Evolutionary conservation across 2,888 invertebrate genomes (phyloP), one percentile per base, ranked within the genome.

Genomic region (Melolontha melolontha): DNA sequence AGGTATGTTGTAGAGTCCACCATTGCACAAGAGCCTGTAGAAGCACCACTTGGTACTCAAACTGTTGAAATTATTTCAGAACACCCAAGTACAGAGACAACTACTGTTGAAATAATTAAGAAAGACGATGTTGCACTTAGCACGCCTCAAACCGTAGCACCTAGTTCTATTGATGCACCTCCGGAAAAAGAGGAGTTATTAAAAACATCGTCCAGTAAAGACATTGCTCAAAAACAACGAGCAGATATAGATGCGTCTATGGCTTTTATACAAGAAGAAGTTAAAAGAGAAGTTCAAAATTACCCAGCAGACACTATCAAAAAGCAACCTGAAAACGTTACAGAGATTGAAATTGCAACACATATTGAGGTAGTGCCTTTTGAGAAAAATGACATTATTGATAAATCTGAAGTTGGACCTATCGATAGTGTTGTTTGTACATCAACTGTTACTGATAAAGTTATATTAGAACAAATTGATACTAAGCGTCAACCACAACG

Each of bases 1-100:
- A 83, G 82, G 82, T 83, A 82, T 75, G 83, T 81, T 69, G 72
- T 79, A 79, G 75, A 76, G 70, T 27, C 69, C 59, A 69, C 70
- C 71, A 76, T 78, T 65, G 79, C 79, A 78, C 79, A 67, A 71
- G 73, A 76, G 71, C 74, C 76, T 73, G 75, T 75, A 72, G 68
- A 71, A 70, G 78, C 79, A 79, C 78, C 69, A 64, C 63, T 62
- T 52, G 65, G 68, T 70, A 71, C 70, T 76, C 72, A 75, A 71
- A 64, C 74, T 64, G 63, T 71, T 72, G 71, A 71, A 72, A 68
- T 75, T 66, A 49, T 75, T 74, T 72, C 74, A 73, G 75, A 71
- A 68, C 62, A 34, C 41, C 73, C 70, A 67, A 68, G 64, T 73
- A 70, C 65, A 73, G 67, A 71, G 71, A 73, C 66, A 69, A 71